These are phyloP conservation scores for Eupristina koningsbergeri DNA, from an alignment of 1,140 invertebrate genomes.

Conservation along the genomic window DNA sequence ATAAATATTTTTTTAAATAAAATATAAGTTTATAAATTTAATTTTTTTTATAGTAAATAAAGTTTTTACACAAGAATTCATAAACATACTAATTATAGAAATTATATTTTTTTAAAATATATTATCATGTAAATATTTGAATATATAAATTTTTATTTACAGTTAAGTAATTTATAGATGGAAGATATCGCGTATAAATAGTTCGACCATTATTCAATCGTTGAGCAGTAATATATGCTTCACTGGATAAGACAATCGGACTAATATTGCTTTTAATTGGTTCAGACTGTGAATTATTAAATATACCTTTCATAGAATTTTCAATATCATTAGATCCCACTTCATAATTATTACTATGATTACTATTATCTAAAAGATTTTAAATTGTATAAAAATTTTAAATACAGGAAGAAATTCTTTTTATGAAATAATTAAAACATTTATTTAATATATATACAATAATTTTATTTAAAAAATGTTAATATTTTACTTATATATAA, in stretches of 20 bases:
- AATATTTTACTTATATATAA: background rate
- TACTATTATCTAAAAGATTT: slow-evolving; percentile 61
- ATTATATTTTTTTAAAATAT: background rate
- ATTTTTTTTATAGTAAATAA: no score
- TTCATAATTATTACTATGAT: slow-evolving; percentile 52
- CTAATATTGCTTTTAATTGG: slow-evolving; percentile 31
- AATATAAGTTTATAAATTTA: no score
- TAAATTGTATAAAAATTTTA: slow-evolving; percentile 5
- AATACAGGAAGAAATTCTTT: no score
- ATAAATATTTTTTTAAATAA: no score
- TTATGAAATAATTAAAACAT: background rate
- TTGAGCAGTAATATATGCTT: slow-evolving; percentile 72
- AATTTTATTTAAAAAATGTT: no score
- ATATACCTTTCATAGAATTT: slow-evolving; percentile 49
- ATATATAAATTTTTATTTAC: slow-evolving; percentile 61
- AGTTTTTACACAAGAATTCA: no score
- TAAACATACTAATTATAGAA: background rate
- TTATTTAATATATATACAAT: background rate
- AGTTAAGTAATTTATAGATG: slow-evolving; percentile 71
- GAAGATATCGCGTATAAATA: slow-evolving; percentile 73
- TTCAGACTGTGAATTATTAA: slow-evolving; percentile 51
- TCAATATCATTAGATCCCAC: slow-evolving; percentile 38
- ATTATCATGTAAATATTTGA: background rate
- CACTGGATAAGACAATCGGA: slow-evolving; percentile 63
- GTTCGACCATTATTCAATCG: slow-evolving; percentile 70